Base-by-base conservation (phyloP, 1,140 invertebrate species). In the Cherax quadricarinatus region DNA sequence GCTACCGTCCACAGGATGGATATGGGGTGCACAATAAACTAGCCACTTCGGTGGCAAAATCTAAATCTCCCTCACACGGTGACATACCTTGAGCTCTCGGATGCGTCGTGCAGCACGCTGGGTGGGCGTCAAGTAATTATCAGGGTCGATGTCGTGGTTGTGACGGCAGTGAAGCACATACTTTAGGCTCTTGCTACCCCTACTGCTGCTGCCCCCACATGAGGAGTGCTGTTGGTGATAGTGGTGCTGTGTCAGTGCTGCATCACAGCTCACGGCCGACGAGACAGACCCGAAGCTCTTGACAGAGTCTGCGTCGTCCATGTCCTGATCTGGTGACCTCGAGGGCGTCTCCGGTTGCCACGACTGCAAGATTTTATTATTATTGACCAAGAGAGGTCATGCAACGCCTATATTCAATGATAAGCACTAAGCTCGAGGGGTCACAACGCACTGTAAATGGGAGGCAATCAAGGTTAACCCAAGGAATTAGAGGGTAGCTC, bases 51-150 rank as follows among this genome's bases (percentile, higher is more conserved):
- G n/a, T n/a, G n/a, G n/a, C n/a, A n/a, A n/a, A n/a, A n/a, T n/a
- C n/a, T n/a, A n/a, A n/a, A n/a, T n/a, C n/a, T n/a, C n/a, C n/a
- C n/a, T n/a, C 30, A 2, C 30, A 41, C 53, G 6, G 1, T 18
- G 5, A 66, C 86, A 94, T 93, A 96, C 96, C 95, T 96, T 96
- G 60, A 96, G 95, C 85, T 97, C 96, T 81, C 97, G 96, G 30
- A 98, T 97, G 95, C 98, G 97, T 93, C 96, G 96, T 94, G 97
- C 97, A 10, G 97, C 97, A 93, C 97, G 95, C 94, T 98, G 98
- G 1, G 98, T 98, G 4, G 98, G 98, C 70, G 98, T 98, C 49
- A 98, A 95, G 95, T 98, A 98, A 94, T 98, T 97, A 81, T 97
- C 96, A 14, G 96, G 96, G 86, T 96, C 96, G 62, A 97, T 96